Percentiles rank a stretch among this genome's conserved stretches.
phyloP scores from a whole-genome alignment of 1,140 invertebrate genomes.

The Drosophila obscura region DNA sequence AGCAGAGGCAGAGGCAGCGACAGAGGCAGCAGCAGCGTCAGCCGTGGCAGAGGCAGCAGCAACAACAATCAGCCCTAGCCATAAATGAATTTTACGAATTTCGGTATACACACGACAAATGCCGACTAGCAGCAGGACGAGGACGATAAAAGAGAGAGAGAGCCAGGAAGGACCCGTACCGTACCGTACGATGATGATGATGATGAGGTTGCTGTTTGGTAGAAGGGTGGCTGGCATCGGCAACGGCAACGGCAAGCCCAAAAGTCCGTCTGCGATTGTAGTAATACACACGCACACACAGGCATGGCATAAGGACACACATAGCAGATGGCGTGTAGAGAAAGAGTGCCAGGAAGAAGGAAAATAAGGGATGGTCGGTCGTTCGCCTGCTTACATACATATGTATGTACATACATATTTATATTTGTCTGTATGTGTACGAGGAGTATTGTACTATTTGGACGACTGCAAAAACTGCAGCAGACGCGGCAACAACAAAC shows the following conservation, averaged over 20 bases:
- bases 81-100: slow-evolving; percentile 81
- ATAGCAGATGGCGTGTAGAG: slow-evolving; percentile 73
- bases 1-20: slow-evolving; percentile 21
- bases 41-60: slow-evolving; percentile 37
- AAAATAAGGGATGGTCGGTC: slow-evolving; percentile 69
- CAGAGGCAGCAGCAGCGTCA: slow-evolving; percentile 26
- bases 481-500: slow-evolving; percentile 46
- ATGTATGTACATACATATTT: slow-evolving; percentile 36
- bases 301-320: slow-evolving; percentile 23
- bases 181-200: slow-evolving; percentile 2
- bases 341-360: slow-evolving; percentile 65
- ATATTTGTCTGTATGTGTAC: slow-evolving; percentile 18
- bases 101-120: slow-evolving; percentile 78
- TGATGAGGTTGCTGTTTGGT: slow-evolving; percentile 22
- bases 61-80: slow-evolving; percentile 71
- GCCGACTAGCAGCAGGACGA: slow-evolving; percentile 58
- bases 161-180: no score
- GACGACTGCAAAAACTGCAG: slow-evolving; percentile 67
- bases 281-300: slow-evolving; percentile 59
- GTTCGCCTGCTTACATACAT: slow-evolving; percentile 12
- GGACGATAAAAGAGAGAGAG: slow-evolving; percentile 4
- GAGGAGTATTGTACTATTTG: slow-evolving; percentile 43
- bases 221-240: slow-evolving; percentile 69
- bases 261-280: slow-evolving; percentile 70
- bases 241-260: slow-evolving; percentile 37